These are phyloP conservation scores for Eurosta solidaginis DNA, from an alignment of 1,140 invertebrate genomes.

Conservation along the genomic window DNA sequence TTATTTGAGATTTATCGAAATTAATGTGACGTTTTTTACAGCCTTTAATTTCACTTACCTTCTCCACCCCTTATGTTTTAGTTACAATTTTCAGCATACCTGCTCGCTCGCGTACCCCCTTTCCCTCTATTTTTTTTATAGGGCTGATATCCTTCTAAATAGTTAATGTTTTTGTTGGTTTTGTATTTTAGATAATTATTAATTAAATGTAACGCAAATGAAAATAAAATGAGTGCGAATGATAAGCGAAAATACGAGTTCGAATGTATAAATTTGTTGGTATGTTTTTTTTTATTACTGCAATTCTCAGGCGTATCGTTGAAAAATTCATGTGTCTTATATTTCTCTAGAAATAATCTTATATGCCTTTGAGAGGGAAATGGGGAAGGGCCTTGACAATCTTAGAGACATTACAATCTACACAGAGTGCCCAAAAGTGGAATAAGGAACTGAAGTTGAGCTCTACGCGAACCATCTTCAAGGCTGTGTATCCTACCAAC, in stretches of 20 bases:
- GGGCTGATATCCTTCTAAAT: neutral
- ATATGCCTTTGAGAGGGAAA: too few relatives aligned
- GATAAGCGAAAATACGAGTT: constrained; percentile 10
- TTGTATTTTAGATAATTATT: constrained; percentile 23
- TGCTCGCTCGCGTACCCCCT: neutral
- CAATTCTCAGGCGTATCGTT: too few relatives aligned
- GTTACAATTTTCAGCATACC: neutral
- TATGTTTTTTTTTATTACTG: too few relatives aligned
- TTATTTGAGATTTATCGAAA: constrained; percentile 23
- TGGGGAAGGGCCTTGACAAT: too few relatives aligned
- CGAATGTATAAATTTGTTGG: neutral
- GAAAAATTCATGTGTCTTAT: too few relatives aligned
- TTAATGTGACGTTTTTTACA: constrained; percentile 19
- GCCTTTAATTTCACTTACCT: constrained; percentile 15
- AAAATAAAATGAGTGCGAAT: constrained; percentile 19
- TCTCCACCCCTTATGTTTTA: neutral
- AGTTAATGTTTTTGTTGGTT: neutral
- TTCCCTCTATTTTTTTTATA: neutral
- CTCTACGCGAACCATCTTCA: too few relatives aligned
- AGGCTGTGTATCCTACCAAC: too few relatives aligned
- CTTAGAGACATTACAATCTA: too few relatives aligned
- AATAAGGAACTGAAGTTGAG: too few relatives aligned
- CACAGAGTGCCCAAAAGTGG: too few relatives aligned
- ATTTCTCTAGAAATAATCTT: too few relatives aligned
- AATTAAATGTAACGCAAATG: constrained; percentile 23